These are phyloP conservation scores for Synanthedon andrenaeformis DNA, from an alignment of 2,888 invertebrate genomes.

Conservation along the genomic window DNA sequence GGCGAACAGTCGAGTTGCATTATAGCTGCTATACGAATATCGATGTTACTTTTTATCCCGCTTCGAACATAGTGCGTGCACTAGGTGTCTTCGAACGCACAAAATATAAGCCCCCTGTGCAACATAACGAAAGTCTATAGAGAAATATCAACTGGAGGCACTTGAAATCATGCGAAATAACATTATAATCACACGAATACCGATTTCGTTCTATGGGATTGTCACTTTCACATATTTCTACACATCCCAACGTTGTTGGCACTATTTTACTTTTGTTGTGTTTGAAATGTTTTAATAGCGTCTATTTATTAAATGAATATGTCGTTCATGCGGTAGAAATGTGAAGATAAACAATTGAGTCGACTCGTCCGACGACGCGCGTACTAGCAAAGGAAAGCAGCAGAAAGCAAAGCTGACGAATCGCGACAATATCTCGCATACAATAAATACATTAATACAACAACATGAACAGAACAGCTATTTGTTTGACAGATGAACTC, in stretches of 20 bases:
- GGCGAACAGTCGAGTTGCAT: constrained; percentile 60
- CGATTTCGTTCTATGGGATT: constrained; percentile 35
- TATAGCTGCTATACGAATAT: constrained; percentile 38
- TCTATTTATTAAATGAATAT: constrained; percentile 35
- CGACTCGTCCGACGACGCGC: constrained; percentile 52
- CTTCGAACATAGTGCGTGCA: constrained; percentile 54
- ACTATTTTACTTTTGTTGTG: constrained; percentile 21
- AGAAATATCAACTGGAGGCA: constrained; percentile 43
- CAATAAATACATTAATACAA: constrained; percentile 29
- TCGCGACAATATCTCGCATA: constrained; percentile 19
- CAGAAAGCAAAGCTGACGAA: constrained; percentile 39
- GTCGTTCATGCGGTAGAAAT: constrained; percentile 29
- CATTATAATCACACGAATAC: constrained; percentile 52
- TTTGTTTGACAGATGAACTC: constrained; percentile 12
- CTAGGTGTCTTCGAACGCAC: constrained; percentile 45
- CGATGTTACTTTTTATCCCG: constrained; percentile 43
- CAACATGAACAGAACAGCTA: constrained; percentile 28
- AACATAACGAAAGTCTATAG: constrained; percentile 33
- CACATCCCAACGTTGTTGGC: constrained; percentile 35
- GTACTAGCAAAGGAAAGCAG: constrained; percentile 49
- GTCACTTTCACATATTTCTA: constrained; percentile 59
- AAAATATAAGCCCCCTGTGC: constrained; percentile 30
- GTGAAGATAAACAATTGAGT: constrained; percentile 43
- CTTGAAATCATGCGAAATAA: constrained; percentile 50
- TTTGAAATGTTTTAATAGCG: constrained; percentile 22